Evolutionary conservation across 2,888 invertebrate species (phyloP).

Genomic region (Pseudococcus viburni): DNA sequence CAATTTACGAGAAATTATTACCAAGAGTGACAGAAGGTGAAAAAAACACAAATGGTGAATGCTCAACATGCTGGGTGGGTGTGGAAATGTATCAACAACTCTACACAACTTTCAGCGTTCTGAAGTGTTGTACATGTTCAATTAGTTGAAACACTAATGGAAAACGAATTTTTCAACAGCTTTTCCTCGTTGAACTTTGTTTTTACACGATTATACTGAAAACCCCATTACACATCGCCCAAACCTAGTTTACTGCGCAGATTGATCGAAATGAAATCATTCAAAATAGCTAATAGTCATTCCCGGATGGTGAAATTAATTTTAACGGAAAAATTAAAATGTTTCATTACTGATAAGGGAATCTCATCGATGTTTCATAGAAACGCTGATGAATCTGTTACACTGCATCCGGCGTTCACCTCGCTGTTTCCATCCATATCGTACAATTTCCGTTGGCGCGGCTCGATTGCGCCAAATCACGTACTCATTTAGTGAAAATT

Average conservation of each 20-base stretch:
- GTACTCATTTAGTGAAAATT: slow-evolving; percentile 11
- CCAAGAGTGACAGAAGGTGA: background rate
- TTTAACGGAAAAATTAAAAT: background rate
- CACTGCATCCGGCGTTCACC: slow-evolving; percentile 5
- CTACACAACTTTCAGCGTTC: too few species aligned
- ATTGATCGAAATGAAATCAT: slow-evolving; percentile 18
- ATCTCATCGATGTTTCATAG: background rate
- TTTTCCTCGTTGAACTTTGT: too few species aligned
- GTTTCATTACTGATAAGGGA: background rate
- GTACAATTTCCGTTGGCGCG: background rate
- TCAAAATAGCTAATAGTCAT: background rate
- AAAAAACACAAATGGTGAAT: background rate
- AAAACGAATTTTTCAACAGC: too few species aligned
- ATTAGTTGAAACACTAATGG: too few species aligned
- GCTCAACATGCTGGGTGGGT: too few species aligned
- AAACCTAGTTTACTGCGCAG: background rate
- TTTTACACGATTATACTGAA: too few species aligned
- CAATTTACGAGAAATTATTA: background rate
- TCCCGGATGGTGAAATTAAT: background rate
- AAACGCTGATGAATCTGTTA: background rate
- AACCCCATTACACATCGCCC: background rate
- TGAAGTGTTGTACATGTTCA: too few species aligned
- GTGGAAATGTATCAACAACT: too few species aligned
- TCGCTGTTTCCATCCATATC: slow-evolving; percentile 7
- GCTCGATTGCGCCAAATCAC: background rate